Base-by-base conservation (phyloP, 2,797 vertebrate species). In the Gymnodraco acuticeps region DNA sequence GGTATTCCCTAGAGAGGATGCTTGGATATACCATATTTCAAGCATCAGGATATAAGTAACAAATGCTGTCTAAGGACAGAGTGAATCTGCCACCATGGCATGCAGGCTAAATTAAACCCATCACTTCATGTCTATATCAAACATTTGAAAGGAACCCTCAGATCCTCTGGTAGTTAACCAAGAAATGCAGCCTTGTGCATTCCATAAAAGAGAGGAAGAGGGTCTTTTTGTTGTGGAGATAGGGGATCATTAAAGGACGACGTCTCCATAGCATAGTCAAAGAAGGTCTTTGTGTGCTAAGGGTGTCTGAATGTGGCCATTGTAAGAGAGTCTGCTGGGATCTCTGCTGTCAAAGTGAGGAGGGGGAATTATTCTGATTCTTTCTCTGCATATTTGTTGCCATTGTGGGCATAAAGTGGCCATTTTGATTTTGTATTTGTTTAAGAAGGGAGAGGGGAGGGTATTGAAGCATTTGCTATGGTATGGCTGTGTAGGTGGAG, bases 291-390 rank as follows among this genome's bases (percentile, higher is more conserved):
- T 94, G 93, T 94, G 80, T 64, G 73, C 77, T 78, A 85, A n/a
- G 61, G 71, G 55, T 68, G 78, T 75, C 90, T 95, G 92, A 95
- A 93, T 95, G 90, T 92, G 88, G 88, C 62, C 93, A 94, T 96
- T 96, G 92, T 96, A 47, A 87, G 61, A 42, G 33, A 71, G 50
- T 53, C 58, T 10, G 19, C 74, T 75, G 84, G 78, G 80, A 86
- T 91, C 82, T 79, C 82, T 79, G 75, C 78, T 80, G 80, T 89
- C 89, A 79, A 72, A 73, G 53, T 73, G 84, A 85, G 78, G 81
- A 90, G 75, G 76, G 83, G 69, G 82, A 92, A 91, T 92, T 91
- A 86, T 88, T 92, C 87, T 69, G 87, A 90, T 89, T 89, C 80
- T 89, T 83, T 83, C 76, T 87, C 79, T 78, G 78, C 68, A 54